These are phyloP conservation scores for Druceiella hillmani DNA, from an alignment of 2,888 invertebrate genomes.

Conservation along the genomic window DNA sequence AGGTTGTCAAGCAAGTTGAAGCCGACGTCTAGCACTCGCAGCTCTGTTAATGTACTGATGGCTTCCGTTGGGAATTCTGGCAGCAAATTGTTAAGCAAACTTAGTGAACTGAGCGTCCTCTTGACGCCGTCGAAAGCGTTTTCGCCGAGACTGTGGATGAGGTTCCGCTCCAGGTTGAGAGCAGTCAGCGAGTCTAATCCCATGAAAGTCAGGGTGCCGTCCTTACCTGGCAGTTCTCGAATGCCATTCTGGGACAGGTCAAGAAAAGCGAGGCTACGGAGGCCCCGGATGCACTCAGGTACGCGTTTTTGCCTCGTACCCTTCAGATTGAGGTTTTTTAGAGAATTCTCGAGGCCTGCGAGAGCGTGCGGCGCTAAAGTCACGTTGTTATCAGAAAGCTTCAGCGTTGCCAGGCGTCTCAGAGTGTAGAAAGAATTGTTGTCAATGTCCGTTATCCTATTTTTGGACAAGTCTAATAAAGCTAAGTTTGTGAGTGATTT, in stretches of 20 bases:
- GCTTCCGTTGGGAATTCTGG: slow-evolving; percentile 83
- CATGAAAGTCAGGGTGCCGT: slow-evolving; percentile 64
- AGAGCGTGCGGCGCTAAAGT: slow-evolving; percentile 66
- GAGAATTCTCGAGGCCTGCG: slow-evolving; percentile 69
- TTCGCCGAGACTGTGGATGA: slow-evolving; percentile 70
- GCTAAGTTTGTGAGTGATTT: slow-evolving; percentile 64
- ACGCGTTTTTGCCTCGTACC: slow-evolving; percentile 76
- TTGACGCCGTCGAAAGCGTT: slow-evolving; percentile 76
- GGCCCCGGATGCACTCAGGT: slow-evolving; percentile 71
- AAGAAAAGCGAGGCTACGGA: slow-evolving; percentile 77
- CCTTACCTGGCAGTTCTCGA: slow-evolving; percentile 69
- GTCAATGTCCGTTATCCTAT: slow-evolving; percentile 66
- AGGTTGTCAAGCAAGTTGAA: slow-evolving; percentile 83
- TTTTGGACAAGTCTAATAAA: slow-evolving; percentile 79
- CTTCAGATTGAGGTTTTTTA: slow-evolving; percentile 87
- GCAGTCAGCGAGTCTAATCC: slow-evolving; percentile 79
- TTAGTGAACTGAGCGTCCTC: slow-evolving; percentile 79
- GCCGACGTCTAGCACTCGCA: slow-evolving; percentile 86
- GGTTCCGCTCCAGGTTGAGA: slow-evolving; percentile 82
- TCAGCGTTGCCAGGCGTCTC: slow-evolving; percentile 69
- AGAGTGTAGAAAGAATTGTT: slow-evolving; percentile 71
- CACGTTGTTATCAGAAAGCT: slow-evolving; percentile 83
- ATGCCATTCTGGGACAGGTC: slow-evolving; percentile 88
- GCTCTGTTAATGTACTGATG: slow-evolving; percentile 68
- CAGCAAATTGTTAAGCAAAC: slow-evolving; percentile 82